phyloP scores from a whole-genome alignment of 2,113 vertebrate species.

The Melanocharis versteri region DNA sequence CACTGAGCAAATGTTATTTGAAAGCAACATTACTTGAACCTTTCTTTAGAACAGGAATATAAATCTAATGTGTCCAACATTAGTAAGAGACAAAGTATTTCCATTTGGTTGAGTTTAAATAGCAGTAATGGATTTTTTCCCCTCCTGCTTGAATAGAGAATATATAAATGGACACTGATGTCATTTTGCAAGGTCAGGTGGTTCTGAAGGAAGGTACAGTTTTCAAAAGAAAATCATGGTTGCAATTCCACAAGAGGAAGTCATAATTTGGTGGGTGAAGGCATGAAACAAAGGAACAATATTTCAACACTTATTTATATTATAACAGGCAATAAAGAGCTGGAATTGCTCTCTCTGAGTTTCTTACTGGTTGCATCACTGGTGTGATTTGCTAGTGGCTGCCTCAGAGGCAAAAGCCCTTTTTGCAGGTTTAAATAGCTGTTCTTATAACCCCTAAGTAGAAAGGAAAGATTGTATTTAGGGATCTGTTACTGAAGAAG shows the following conservation, averaged over 20 bases:
- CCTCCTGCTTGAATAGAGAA: neutral
- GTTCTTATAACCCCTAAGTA: neutral
- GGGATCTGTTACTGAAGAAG: neutral
- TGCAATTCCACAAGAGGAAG: neutral
- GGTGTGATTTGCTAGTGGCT: neutral
- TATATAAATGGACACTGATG: neutral
- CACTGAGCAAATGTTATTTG: neutral
- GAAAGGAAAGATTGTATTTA: neutral
- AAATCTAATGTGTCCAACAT: conserved; percentile 13
- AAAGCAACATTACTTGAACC: neutral
- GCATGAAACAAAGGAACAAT: neutral
- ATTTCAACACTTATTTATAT: neutral
- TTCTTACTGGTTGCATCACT: neutral
- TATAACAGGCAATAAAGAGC: neutral
- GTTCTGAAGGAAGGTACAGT: neutral
- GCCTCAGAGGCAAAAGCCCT: neutral
- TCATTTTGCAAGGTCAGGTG: neutral
- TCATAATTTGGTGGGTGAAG: neutral
- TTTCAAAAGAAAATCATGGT: neutral
- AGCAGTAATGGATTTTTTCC: neutral
- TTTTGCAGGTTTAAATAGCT: neutral
- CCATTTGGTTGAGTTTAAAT: conserved; percentile 36
- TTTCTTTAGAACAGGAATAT: conserved; percentile 1
- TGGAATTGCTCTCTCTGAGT: neutral
- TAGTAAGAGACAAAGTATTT: conserved; percentile 32